phyloP scores from a whole-genome alignment of 2,113 vertebrate species.

The Pleuronectes platessa region DNA sequence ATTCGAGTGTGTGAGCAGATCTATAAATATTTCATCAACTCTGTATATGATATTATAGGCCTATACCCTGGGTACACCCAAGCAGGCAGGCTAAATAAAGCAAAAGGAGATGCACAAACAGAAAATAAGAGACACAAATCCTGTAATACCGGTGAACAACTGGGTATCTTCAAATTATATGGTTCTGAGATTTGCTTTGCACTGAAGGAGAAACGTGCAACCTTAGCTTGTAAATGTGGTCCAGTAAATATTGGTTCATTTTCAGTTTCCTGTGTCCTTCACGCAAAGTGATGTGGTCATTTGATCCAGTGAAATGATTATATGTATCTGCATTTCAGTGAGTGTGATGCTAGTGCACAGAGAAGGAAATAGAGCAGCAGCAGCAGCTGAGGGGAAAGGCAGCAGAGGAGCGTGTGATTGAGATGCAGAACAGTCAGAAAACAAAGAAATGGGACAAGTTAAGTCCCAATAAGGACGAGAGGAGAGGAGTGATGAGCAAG shows the following conservation, averaged over 20 bases:
- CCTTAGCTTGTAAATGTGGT: not conserved
- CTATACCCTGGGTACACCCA: too few relatives aligned
- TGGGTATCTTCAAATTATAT: not conserved
- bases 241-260: not conserved
- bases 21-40: too few relatives aligned
- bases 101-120: too few relatives aligned
- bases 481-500: constrained; percentile 24
- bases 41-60: too few relatives aligned
- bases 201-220: not conserved
- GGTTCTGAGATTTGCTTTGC: not conserved
- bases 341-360: constrained; percentile 1
- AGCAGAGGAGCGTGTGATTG: not conserved
- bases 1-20: too few relatives aligned
- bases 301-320: constrained; percentile 61
- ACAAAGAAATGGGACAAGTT: constrained; percentile 21
- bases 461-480: constrained; percentile 21
- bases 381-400: not conserved
- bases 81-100: too few relatives aligned
- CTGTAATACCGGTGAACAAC: not conserved
- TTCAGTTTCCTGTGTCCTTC: constrained; percentile 56
- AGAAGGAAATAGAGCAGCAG: constrained; percentile 44
- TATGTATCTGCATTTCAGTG: constrained; percentile 40
- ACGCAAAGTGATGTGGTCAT: constrained; percentile 39
- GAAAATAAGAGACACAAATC: not conserved
- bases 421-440: constrained; percentile 24